Conservation (phyloP, 2,888 invertebrate species). For the Dasypolia templi region DNA sequence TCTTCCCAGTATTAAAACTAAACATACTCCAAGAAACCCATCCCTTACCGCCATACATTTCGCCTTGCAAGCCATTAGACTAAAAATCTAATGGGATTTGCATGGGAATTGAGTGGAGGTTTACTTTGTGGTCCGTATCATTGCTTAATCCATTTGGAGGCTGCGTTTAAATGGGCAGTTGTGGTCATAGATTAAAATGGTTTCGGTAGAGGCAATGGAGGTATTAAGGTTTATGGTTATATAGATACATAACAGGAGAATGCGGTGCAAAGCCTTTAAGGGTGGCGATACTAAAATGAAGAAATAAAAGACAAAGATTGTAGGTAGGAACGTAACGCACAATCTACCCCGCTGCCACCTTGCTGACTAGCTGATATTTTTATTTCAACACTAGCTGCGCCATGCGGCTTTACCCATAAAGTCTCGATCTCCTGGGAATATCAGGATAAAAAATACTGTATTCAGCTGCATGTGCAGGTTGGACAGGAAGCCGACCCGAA, state of each 20-base stretch:
- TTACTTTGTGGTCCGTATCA: slow-evolving; percentile 76
- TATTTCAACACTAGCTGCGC: background rate
- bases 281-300: background rate
- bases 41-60: slow-evolving; percentile 25
- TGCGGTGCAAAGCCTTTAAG: background rate
- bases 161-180: slow-evolving; percentile 61
- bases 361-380: background rate
- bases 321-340: background rate
- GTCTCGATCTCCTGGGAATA: too few species aligned
- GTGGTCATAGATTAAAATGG: slow-evolving; percentile 58
- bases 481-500: too few species aligned
- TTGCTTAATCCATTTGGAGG: slow-evolving; percentile 83
- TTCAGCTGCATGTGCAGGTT: too few species aligned
- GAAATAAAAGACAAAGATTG: background rate
- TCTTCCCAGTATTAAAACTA: slow-evolving; percentile 8
- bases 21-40: slow-evolving; percentile 1
- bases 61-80: slow-evolving; percentile 71
- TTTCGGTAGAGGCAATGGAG: slow-evolving; percentile 31
- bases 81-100: slow-evolving; percentile 84
- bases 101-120: slow-evolving; percentile 83
- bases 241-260: slow-evolving; percentile 10
- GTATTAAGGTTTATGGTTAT: slow-evolving; percentile 22
- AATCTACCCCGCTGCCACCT: background rate
- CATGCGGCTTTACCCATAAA: too few species aligned
- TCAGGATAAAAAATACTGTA: too few species aligned